Base-by-base conservation (phyloP, 2,113 vertebrate species). In the Platysteira castanea region DNA sequence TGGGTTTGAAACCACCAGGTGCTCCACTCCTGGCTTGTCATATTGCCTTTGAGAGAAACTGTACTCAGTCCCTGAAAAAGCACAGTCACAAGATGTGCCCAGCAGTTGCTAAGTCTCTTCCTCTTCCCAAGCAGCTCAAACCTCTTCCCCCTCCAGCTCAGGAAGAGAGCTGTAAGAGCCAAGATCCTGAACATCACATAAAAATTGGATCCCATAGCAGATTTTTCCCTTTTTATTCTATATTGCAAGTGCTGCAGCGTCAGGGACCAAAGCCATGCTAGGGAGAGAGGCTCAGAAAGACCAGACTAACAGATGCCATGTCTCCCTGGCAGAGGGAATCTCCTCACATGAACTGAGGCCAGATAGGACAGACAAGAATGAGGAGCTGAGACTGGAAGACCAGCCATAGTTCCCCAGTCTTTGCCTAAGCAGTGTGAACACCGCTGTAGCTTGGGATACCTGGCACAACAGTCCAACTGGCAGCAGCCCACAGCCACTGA, bases 51-150 rank as follows among this genome's bases (percentile, higher is more conserved):
- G n/a, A 73, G 9, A 50, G 18, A 67, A 83, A 67, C 20, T 11
- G 14, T 11, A 20, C 42, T 57, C 50, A 46, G 41, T 6, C 37
- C 54, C 27, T 28, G 53, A 59, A 80, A 69, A 77, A 0, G 4
- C 24, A 81, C 0, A 0, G 37, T 14, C 31, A 33, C 0, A 0
- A 56, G 27, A 49, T 4, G 18, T 6, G 5, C 27, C 39, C 23
- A 46, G 42, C 39, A 74, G 42, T 31, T 47, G 7, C 59, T 63
- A 13, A 57, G 11, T 19, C 52, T 59, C 44, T 18, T 59, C 28
- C 10, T 73, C 57, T 64, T 46, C 41, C 73, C 50, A 87, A 56
- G 19, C 1, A 2, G 46, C 46, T 56, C 46, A 84, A 65, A 84
- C n/a, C 21, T 67, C 52, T 46, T 42, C 10, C 7, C 10, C 2